A percentile compares a stretch with the other conserved stretches of the same genome.
Evolutionary conservation across 2,888 invertebrate genomes (phyloP).

Genomic region (Lasioglossum oenotherae): DNA sequence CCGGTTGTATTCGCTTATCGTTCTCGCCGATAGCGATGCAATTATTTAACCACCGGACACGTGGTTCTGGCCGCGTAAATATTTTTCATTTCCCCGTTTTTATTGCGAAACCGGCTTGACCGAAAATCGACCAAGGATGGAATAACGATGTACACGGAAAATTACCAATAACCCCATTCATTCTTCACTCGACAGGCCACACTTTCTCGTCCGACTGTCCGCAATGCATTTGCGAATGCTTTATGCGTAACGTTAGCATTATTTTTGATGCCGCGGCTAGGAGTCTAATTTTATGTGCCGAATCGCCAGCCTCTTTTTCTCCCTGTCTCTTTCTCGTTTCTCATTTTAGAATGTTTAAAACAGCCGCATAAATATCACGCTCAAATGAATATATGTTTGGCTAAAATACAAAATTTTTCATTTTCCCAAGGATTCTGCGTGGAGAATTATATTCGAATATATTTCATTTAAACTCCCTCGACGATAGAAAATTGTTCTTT

Average conservation of each 20-base stretch:
- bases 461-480: neutral
- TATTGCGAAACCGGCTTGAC: neutral
- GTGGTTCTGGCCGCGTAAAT: neutral
- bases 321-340: neutral
- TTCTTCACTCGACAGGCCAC: conserved; percentile 18
- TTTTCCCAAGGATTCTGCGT: neutral
- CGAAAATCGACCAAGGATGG: neutral
- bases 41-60: conserved; percentile 3
- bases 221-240: conserved; percentile 20
- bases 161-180: conserved; percentile 19
- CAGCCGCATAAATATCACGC: neutral
- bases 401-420: neutral
- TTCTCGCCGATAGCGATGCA: neutral
- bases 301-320: neutral
- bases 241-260: conserved; percentile 31
- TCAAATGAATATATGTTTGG: neutral
- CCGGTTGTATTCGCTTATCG: neutral
- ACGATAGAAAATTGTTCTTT: too few relatives aligned
- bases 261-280: conserved; percentile 44
- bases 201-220: conserved; percentile 13
- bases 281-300: conserved; percentile 47
- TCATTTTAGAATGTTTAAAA: neutral
- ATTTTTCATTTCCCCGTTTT: neutral
- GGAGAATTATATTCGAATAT: neutral
- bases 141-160: conserved; percentile 2